Evolutionary conservation across 2,113 vertebrate species (phyloP), one percentile per base, ranked within the genome.

Genomic region (Chascanopsetta lugubris): DNA sequence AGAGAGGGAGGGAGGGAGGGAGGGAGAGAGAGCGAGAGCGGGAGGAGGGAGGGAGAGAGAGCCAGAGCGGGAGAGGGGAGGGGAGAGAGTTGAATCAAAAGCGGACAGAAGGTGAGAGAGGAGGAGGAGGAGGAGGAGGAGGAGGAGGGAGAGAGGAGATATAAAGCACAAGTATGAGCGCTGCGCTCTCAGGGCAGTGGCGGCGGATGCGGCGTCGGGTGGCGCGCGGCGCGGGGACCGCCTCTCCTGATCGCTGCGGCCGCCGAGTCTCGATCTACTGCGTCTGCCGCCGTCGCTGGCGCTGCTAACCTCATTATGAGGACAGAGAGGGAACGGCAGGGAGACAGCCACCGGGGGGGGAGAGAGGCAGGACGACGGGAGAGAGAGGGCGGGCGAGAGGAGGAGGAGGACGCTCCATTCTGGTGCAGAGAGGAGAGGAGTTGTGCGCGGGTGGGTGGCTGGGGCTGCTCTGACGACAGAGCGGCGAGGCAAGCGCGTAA

Each of bases 291-390:
- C 66, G 72, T 20, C 38, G 11, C 17, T 42, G 59, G 26, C 72
- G 85, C 80, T 61, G 79, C 87, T 83, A 89, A 87, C 86, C 89
- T 90, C 85, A 87, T 85, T 81, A 68, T 87, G 86, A 84, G 80
- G 72, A 86, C 81, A 86, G 85, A 69, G 57, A 57, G 40, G 18
- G 63, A 50, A 48, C 46, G 57, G 40, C 27, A 61, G 17, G 22
- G 30, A 45, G 18, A 57, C 25, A 27, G 65, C n/a, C n/a, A n/a
- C n/a, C 40, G 18, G 63, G 46, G 53, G 47, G 57, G 40, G 34
- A 61, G 17, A 20, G 30, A 45, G 18, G 53, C 25, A 27, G 65
- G 30, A 64, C 55, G 47, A 59, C 47, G 49, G 7, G 32, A 72
- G 69, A 62, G 57, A 76, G 63, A 75, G 67, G 67, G 78, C 64